A percentile compares a stretch with the other conserved stretches of the same genome.
Conservation (phyloP, 2,797 vertebrate genomes). For the Characodon lateralis region DNA sequence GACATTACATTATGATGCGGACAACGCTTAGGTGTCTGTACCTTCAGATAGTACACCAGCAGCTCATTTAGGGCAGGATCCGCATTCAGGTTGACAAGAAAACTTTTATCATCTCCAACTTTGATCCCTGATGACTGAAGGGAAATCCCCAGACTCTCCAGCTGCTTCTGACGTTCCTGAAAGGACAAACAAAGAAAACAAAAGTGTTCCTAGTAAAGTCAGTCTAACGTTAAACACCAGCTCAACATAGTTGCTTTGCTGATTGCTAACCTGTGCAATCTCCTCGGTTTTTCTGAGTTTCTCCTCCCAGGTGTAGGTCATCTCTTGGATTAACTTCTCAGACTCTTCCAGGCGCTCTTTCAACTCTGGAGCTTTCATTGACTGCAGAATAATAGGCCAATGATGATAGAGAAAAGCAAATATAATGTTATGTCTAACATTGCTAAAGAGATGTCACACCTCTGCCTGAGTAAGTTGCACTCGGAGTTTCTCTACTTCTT, state of each 20-base stretch:
- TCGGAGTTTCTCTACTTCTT: constrained; percentile 89
- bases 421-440: background rate
- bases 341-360: constrained; percentile 89
- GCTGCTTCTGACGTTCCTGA: constrained; percentile 94
- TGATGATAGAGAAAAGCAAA: background rate
- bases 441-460: constrained; percentile 39
- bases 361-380: constrained; percentile 75
- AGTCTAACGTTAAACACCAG: background rate
- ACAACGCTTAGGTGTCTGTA: constrained; percentile 50
- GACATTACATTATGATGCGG: background rate
- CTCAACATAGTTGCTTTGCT: background rate
- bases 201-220: background rate
- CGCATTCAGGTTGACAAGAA: constrained; percentile 96
- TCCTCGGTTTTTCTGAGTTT: constrained; percentile 90
- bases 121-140: constrained; percentile 97
- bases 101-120: constrained; percentile 96
- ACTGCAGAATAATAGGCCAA: constrained; percentile 45
- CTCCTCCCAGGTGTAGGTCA: constrained; percentile 92
- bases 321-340: constrained; percentile 89
- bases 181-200: constrained; percentile 24
- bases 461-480: constrained; percentile 83
- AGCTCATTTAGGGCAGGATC: constrained; percentile 98
- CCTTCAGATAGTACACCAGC: constrained; percentile 98
- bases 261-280: constrained; percentile 84
- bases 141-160: constrained; percentile 96